Conservation (phyloP, 2,797 vertebrate species). For the Sparus aurata region DNA sequence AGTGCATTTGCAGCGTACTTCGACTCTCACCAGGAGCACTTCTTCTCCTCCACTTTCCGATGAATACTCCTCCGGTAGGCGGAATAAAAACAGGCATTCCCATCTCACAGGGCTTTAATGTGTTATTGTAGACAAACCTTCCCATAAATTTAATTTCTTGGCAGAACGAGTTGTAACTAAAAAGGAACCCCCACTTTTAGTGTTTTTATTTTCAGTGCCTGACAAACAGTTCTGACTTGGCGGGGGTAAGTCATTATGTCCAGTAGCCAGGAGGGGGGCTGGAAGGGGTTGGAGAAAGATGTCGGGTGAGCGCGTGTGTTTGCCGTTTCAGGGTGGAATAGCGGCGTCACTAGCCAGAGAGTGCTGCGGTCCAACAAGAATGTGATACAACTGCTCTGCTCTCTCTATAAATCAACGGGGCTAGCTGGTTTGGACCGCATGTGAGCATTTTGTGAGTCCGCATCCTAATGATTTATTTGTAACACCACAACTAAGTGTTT, state of each 20-base stretch:
- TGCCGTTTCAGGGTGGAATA: conserved; percentile 40
- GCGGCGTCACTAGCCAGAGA: conserved; percentile 39
- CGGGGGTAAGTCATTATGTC: conserved; percentile 55
- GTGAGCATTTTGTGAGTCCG: conserved; percentile 43
- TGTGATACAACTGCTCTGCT: conserved; percentile 54
- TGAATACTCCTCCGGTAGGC: conserved; percentile 56
- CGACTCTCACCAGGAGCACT: conserved; percentile 58
- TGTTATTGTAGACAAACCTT: conserved; percentile 78
- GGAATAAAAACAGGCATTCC: conserved; percentile 69
- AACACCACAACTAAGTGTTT: conserved; percentile 34
- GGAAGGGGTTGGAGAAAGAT: conserved; percentile 43
- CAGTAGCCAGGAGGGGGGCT: conserved; percentile 49
- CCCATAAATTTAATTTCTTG: conserved; percentile 79
- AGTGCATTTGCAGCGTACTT: conserved; percentile 59
- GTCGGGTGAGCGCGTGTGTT: conserved; percentile 42
- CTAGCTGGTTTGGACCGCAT: conserved; percentile 50
- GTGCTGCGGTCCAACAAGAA: conserved; percentile 50
- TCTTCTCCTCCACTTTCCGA: conserved; percentile 61
- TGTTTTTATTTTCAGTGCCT: conserved; percentile 59
- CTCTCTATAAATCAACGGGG: conserved; percentile 67
- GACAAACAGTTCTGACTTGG: conserved; percentile 61
- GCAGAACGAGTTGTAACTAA: conserved; percentile 64
- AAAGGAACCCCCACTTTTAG: conserved; percentile 62
- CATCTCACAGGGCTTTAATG: conserved; percentile 68
- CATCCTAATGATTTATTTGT: conserved; percentile 64